Evolutionary conservation across 2,797 vertebrate genomes (phyloP), one percentile per base, ranked within the genome.

Genomic region (Poliocrania exsul): DNA sequence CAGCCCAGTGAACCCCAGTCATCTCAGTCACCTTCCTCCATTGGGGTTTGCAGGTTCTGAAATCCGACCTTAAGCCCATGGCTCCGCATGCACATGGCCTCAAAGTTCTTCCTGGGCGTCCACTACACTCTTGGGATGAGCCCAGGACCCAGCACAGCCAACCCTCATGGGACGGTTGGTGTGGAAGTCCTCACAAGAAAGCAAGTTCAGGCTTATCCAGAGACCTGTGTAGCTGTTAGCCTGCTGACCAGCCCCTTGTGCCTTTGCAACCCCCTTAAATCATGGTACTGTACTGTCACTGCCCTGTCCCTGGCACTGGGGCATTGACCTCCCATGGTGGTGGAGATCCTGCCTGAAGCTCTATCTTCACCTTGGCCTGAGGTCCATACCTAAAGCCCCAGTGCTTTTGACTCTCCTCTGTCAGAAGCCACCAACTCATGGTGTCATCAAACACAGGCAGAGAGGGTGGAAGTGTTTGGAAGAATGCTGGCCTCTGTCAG

Each of bases 141-240:
- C 7, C 46, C 1, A 1, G 80, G 29, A 37, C 26, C 26, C 29
- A 56, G 42, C 4, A 61, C 0, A 10, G 33, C 24, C 47, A 14
- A 33, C 4, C 6, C 7, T 26, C 8, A 10, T 24, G 19, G 50
- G 24, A 33, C 1, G 14, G 13, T 6, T 65, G 35, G 29, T 64
- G 26, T 3, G 1, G 26, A 19, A 49, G 7, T 19, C 38, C 42
- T 35, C 0, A 0, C 19, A 33, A 46, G n/a, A 51, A 37, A 25
- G 28, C 0, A 20, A 77, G 5, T 35, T 60, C 23, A 58, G 19
- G 29, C 15, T 67, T 50, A 17, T 42, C 33, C 57, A 62, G 58
- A 75, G 69, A 42, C 4, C 18, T 0, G 2, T 11, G 28, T 16
- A 62, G n/a, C 25, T n/a, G n/a, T 66, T 47, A 65, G n/a, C 26